Evolutionary conservation across 2,888 invertebrate genomes (phyloP), one percentile per base, ranked within the genome.

Genomic region (Gasteruption jaculator): DNA sequence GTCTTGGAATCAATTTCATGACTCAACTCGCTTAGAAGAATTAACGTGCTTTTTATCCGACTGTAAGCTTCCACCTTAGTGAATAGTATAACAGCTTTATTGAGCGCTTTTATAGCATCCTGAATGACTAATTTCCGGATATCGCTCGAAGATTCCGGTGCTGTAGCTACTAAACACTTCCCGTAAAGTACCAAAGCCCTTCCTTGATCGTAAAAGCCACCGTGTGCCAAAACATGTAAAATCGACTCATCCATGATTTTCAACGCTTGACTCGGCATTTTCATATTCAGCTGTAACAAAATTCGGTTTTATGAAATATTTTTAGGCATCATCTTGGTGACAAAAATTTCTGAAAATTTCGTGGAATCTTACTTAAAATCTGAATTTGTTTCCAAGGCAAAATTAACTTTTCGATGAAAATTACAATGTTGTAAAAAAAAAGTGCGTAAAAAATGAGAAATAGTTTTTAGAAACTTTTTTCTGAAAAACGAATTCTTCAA

Each of bases 121-220:
- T 74, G 67, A 29, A 84, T 67, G 7, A 79, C 72, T 45, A 70
- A 69, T 8, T 66, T 61, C 30, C 80, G 75, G 46, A 75, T 71
- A 47, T 76, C 76, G 5, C 73, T 72, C 1, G 60, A 59, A 22
- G 57, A 47, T 26, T 56, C 52, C 4, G 77, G 73, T 2, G 81
- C 79, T 21, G 81, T 79, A 1, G 87, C 86, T 27, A 89, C 76
- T 18, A 85, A 73, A 65, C 90, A 91, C 60, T 87, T 87, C 0
- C 85, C 83, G 58, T 87, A 86, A 10, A 90, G 72, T 43, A 90
- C 76, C 59, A 84, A 74, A 0, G 81, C 84, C 71, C 87, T 80
- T 2, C 85, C 91, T 59, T 84, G 80, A 65, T 93, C 91, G 56
- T 83, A 88, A 15, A 81, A 75, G 11, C 86, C 85, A 2, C 91